Base-by-base conservation (phyloP, 2,113 vertebrate genomes). In the Pachypanchax playfairii region DNA sequence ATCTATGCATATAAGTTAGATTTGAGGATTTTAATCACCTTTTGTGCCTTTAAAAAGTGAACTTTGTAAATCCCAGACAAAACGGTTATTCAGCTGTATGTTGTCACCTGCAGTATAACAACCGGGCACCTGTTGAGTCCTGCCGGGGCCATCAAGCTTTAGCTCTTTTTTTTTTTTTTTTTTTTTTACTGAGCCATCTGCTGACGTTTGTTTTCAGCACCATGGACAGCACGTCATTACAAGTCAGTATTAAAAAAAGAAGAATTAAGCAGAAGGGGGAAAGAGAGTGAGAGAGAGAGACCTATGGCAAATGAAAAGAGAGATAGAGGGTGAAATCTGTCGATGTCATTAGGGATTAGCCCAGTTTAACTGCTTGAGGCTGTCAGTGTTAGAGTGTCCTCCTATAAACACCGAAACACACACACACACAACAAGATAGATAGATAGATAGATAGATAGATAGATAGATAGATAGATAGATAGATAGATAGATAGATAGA, bases 331-430 rank as follows among this genome's bases (percentile, higher is more conserved):
- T 10, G 76, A 49, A 68, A 73, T 59, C 39, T 82, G 80, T 29
- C 46, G 72, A 73, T 83, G 83, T 87, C 83, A 85, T 82, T 74
- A 80, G 81, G 88, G 86, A 89, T 89, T 89, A 88, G 75, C 88
- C 88, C 78, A 88, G 83, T 69, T 89, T 66, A 49, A 70, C 38
- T 73, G 85, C 82, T 76, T 70, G 52, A 67, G 69, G 86, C 84
- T 83, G 81, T 88, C 82, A 62, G 66, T 56, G 78, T 79, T 53
- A 70, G 80, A 77, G 72, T 75, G 65, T 59, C 47, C 66, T 64
- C 77, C 52, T 56, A 51, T 1, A 63, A 28, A 65, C 39, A 70
- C 41, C 66, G 4, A 63, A 24, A 65, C 28, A 66, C 35, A 73
- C 73, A 51, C 58, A 49, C 1, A 64, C 29, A 62, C 25, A 63